phyloP scores from a whole-genome alignment of 2,888 invertebrate genomes.

The Drosophila neutralis region DNA sequence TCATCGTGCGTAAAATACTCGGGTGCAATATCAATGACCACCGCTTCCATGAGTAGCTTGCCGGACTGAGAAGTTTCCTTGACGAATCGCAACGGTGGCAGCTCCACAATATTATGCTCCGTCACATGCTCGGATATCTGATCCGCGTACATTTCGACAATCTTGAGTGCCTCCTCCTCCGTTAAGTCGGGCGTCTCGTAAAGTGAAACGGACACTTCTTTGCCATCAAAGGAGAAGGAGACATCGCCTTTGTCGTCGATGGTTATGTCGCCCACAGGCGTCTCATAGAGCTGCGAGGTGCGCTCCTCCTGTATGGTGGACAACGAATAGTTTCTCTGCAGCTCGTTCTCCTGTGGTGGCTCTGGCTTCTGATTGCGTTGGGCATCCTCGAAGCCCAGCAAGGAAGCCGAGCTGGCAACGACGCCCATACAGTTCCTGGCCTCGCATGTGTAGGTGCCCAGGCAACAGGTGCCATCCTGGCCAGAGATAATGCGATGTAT shows the following conservation, averaged over 20 bases:
- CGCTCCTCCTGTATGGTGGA: constrained; percentile 96
- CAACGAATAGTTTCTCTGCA: constrained; percentile 91
- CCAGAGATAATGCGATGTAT: constrained; percentile 96
- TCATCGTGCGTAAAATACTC: constrained; percentile 93
- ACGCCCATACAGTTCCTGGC: constrained; percentile 96
- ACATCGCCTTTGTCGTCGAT: constrained; percentile 93
- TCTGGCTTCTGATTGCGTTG: constrained; percentile 86
- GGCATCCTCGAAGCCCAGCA: constrained; percentile 93
- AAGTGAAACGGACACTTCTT: constrained; percentile 95
- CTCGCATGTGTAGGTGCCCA: constrained; percentile 96
- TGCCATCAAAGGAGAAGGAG: constrained; percentile 95
- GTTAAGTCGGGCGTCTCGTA: constrained; percentile 97
- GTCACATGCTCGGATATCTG: constrained; percentile 94
- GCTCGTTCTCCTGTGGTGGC: constrained; percentile 84
- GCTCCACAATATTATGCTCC: constrained; percentile 93
- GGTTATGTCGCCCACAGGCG: constrained; percentile 91
- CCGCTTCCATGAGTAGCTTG: constrained; percentile 95
- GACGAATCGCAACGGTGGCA: constrained; percentile 94
- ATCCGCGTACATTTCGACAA: constrained; percentile 97
- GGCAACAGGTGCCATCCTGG: constrained; percentile 94
- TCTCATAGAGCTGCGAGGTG: constrained; percentile 94
- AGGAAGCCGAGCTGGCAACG: constrained; percentile 94
- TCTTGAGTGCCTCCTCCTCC: constrained; percentile 95
- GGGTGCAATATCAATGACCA: constrained; percentile 94
- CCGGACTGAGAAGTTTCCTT: constrained; percentile 96